Evolutionary conservation across 2,888 invertebrate species (phyloP), one percentile per base, ranked within the genome.

Genomic region (Lasioglossum malachurum): DNA sequence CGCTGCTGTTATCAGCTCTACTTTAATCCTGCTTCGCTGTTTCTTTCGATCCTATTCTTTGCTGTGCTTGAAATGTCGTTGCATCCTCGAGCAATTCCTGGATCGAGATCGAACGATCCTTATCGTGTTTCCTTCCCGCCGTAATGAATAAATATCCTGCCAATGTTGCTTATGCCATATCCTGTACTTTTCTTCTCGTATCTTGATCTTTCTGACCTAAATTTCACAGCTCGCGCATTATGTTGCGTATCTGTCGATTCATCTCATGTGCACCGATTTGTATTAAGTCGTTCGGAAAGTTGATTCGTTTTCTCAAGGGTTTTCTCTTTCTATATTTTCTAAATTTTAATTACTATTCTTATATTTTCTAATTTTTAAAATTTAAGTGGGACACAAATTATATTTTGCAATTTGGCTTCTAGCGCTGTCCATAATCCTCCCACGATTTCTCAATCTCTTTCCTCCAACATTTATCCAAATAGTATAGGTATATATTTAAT

Each of bases 371-470:
- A 44, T 12, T 44, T 44, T 44, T 44, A 0, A 44, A 12, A 44
- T 14, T 44, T 0, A 14, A 14, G 0, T 14, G 12, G 14, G 0
- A 0, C 0, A 44, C n/a, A n/a, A n/a, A 44, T 4, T 44, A 3
- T 44, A 3, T 44, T 44, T 14, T 14, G 0, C 12, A 44, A 44
- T 14, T 44, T 44, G 3, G 3, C 44, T 44, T 44, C 44, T 44
- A 12, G 10, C 10, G 41, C 10, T 41, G 10, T 41, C 0, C 41
- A 12, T 41, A 41, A 41, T 41, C 10, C 2, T 41, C 41, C 10
- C 10, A 41, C 38, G 7, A 38, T 3, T 44, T 44, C 41, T 44
- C 41, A 44, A 44, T 12, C 44, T 44, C 44, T 14, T 44, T 44
- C 4, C 4, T 44, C 12, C 44, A 14, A 12, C 4, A 14, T 44